These are phyloP conservation scores for Sebastes glaucus DNA, from an alignment of 2,797 vertebrate genomes.

Conservation along the genomic window DNA sequence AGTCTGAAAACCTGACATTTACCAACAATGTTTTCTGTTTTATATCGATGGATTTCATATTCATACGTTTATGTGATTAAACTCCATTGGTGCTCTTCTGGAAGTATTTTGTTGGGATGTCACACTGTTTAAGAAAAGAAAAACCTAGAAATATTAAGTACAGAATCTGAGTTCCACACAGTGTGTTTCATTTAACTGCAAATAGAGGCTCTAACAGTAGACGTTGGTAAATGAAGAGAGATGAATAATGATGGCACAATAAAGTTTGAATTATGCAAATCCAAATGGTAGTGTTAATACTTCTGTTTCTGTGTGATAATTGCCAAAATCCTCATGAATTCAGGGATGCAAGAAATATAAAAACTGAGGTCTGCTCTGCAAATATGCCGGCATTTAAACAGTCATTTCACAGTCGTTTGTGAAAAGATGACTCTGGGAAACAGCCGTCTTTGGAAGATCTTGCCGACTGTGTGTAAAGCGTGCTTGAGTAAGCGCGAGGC, in stretches of 20 bases:
- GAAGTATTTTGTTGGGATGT: not conserved
- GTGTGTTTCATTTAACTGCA: not conserved
- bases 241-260: constrained; percentile 11
- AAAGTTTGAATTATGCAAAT: constrained; percentile 33
- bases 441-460: not conserved
- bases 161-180: not conserved
- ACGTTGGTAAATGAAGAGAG: constrained; percentile 1
- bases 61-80: not conserved
- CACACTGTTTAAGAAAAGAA: not conserved
- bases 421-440: constrained; percentile 8
- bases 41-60: not conserved
- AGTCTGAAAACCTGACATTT: not conserved
- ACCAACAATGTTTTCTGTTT: not conserved
- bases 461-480: not conserved
- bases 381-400: not conserved
- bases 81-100: not conserved
- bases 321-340: not conserved
- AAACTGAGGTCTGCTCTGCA: not conserved
- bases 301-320: constrained; percentile 11
- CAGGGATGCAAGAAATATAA: not conserved
- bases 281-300: not conserved
- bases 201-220: not conserved
- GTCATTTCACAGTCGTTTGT: not conserved
- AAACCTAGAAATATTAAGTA: not conserved
- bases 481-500: not conserved